Evolutionary conservation across 2,797 vertebrate genomes (phyloP).

Genomic region (Erithacus rubecula): DNA sequence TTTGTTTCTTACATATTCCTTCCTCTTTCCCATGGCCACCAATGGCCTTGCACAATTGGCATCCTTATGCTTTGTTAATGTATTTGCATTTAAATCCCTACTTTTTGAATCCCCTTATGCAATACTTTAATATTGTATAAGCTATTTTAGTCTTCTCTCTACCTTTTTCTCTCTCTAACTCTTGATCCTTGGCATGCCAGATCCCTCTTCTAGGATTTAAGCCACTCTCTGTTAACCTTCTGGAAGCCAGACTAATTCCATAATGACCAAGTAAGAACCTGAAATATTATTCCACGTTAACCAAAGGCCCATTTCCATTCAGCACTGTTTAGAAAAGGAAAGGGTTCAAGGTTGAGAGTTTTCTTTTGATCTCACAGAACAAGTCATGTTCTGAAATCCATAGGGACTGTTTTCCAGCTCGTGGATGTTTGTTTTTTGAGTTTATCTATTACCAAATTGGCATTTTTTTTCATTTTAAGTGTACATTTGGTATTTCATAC

Average conservation of each 20-base stretch:
- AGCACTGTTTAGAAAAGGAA: neutral
- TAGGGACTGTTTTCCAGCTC: neutral
- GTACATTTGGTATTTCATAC: neutral
- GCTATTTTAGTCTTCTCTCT: neutral
- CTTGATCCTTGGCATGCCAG: neutral
- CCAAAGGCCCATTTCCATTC: neutral
- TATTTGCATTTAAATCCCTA: neutral
- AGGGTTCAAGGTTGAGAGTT: neutral
- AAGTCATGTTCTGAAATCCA: neutral
- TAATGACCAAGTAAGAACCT: neutral
- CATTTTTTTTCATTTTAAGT: slow-evolving; percentile 8
- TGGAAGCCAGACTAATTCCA: neutral
- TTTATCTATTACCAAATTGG: neutral
- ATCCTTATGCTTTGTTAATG: neutral
- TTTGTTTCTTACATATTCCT: neutral
- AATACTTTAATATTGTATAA: neutral
- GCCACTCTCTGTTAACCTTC: neutral
- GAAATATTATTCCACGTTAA: neutral
- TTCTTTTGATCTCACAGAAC: neutral
- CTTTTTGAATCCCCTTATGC: neutral
- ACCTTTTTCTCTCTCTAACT: neutral
- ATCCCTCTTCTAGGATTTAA: neutral
- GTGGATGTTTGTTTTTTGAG: neutral
- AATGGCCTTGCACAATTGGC: neutral
- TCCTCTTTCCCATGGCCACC: neutral